Conservation (phyloP, 2,888 invertebrate genomes). For the Chalcosyrphus nemorum region DNA sequence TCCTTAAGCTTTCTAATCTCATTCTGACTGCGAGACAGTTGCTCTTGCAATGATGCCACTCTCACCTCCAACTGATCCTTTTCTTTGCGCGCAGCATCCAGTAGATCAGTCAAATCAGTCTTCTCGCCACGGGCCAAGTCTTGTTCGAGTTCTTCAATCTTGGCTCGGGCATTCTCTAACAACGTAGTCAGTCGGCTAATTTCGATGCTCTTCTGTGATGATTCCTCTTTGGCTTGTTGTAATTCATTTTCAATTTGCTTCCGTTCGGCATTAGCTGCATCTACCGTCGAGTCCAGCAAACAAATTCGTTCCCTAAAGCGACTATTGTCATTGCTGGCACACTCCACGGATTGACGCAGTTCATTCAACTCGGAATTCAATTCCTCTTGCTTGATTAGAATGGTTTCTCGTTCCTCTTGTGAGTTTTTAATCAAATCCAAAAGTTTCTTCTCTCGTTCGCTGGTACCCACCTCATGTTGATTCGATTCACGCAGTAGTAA, state of each 20-base stretch:
- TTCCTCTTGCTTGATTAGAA: constrained; percentile 90
- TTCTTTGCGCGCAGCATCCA: constrained; percentile 87
- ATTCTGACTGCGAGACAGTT: constrained; percentile 86
- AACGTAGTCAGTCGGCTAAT: constrained; percentile 89
- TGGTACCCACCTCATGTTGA: constrained; percentile 86
- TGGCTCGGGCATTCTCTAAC: constrained; percentile 92
- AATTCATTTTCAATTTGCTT: constrained; percentile 89
- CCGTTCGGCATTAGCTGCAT: constrained; percentile 89
- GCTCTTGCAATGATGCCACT: constrained; percentile 87
- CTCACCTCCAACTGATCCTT: constrained; percentile 89
- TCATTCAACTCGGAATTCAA: constrained; percentile 88
- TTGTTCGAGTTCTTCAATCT: constrained; percentile 88
- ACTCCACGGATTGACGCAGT: constrained; percentile 84
- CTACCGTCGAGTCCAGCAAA: constrained; percentile 88
- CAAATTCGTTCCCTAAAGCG: constrained; percentile 87
- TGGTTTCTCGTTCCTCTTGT: constrained; percentile 90
- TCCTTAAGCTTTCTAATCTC: constrained; percentile 87
- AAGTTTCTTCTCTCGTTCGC: constrained; percentile 90
- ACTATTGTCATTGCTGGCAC: constrained; percentile 86
- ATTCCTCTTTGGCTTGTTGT: constrained; percentile 87
- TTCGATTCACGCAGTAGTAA: constrained; percentile 88
- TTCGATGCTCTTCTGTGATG: constrained; percentile 90
- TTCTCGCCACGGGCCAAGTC: constrained; percentile 87
- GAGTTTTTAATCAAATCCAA: constrained; percentile 92
- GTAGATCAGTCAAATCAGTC: constrained; percentile 87